A percentile compares a stretch with the other conserved stretches of the same genome.
Conservation (phyloP, 2,888 invertebrate genomes). For the Torymus texanus region DNA sequence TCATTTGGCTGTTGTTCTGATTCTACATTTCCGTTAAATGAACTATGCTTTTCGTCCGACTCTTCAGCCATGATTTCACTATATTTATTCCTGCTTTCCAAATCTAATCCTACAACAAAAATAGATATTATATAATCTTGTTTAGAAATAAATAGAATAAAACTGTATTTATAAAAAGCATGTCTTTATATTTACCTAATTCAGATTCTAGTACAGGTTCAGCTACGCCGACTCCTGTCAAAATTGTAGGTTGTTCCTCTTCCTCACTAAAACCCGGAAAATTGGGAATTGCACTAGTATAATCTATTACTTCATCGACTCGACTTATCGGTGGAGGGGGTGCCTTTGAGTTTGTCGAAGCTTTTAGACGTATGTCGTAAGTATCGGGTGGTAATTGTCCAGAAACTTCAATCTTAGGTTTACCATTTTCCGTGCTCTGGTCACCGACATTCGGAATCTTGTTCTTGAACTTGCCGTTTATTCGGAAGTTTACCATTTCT, state of each 20-base stretch:
- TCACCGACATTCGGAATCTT: conserved; percentile 59
- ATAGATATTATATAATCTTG: too few relatives aligned
- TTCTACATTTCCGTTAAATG: background rate
- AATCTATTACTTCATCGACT: conserved; percentile 23
- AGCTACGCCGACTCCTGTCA: conserved; percentile 71
- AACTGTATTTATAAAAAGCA: too few relatives aligned
- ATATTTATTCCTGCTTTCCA: conserved; percentile 67
- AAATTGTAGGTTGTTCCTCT: conserved; percentile 49
- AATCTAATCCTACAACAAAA: conserved; percentile 56
- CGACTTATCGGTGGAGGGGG: background rate
- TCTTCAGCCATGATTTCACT: conserved; percentile 62
- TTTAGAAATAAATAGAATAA: too few relatives aligned
- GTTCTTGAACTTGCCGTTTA: conserved; percentile 70
- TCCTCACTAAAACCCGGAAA: conserved; percentile 47
- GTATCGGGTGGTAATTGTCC: conserved; percentile 68
- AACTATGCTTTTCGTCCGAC: conserved; percentile 59
- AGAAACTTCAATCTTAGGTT: conserved; percentile 67
- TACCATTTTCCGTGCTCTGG: conserved; percentile 41
- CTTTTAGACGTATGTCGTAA: conserved; percentile 66
- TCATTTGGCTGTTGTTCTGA: conserved; percentile 41
- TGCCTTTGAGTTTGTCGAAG: conserved; percentile 59
- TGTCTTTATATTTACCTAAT: conserved; percentile 32
- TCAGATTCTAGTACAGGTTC: conserved; percentile 72
- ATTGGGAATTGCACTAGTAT: conserved; percentile 26
- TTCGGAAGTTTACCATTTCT: conserved; percentile 67